Conservation (phyloP, 1,140 invertebrate species). For the Oreohelix idahoensis region DNA sequence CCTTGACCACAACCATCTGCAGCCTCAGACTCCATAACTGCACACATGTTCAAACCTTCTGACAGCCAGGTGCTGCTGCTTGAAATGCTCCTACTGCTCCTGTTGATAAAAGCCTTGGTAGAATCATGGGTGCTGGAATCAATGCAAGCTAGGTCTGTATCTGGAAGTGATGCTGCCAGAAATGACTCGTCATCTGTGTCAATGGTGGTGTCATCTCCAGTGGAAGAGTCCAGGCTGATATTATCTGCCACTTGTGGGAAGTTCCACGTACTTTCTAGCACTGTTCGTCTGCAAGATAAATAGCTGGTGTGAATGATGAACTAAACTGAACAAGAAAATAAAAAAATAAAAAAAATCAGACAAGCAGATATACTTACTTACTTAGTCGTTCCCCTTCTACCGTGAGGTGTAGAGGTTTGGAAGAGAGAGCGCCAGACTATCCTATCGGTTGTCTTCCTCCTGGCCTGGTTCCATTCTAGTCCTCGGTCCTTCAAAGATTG, state of each 20-base stretch:
- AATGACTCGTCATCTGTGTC: conserved; percentile 66
- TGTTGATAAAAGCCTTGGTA: not conserved
- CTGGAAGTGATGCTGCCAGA: conserved; percentile 64
- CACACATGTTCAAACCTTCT: conserved; percentile 66
- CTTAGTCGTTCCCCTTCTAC: too few species aligned
- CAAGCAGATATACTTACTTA: too few species aligned
- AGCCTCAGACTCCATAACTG: conserved; percentile 46
- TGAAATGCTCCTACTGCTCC: conserved; percentile 10
- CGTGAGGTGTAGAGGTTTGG: too few species aligned
- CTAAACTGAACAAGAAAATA: too few species aligned
- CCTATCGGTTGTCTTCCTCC: too few species aligned
- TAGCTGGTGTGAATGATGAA: too few species aligned
- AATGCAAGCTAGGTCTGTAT: conserved; percentile 70
- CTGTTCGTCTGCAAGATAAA: conserved; percentile 45
- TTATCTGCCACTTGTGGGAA: conserved; percentile 71
- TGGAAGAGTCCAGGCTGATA: conserved; percentile 72
- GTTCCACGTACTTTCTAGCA: conserved; percentile 73
- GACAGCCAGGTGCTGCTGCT: conserved; percentile 69
- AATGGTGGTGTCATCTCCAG: conserved; percentile 64
- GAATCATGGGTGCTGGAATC: conserved; percentile 55
- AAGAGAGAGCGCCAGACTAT: too few species aligned
- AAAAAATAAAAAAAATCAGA: too few species aligned
- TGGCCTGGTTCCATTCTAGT: too few species aligned
- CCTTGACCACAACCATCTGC: not conserved
- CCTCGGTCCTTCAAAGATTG: too few species aligned